Conservation (phyloP, 2,113 vertebrate genomes). For the Sander lucioperca region DNA sequence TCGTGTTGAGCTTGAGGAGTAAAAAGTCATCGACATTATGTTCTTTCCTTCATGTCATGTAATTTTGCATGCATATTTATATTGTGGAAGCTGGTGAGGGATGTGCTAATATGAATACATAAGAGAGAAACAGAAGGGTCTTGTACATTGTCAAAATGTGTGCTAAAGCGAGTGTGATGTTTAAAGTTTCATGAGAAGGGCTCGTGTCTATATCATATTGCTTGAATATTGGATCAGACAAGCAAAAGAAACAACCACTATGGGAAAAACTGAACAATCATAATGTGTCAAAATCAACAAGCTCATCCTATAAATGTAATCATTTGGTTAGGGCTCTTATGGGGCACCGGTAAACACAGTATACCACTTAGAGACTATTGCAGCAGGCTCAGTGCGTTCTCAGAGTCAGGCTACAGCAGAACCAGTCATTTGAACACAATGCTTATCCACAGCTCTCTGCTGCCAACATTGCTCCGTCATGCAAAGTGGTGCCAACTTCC, state of each 20-base stretch:
- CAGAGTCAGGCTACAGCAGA: slow-evolving; percentile 41
- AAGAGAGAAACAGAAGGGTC: slow-evolving; percentile 30
- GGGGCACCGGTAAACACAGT: slow-evolving; percentile 62
- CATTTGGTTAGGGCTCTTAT: slow-evolving; percentile 46
- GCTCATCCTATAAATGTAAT: slow-evolving; percentile 56
- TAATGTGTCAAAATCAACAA: slow-evolving; percentile 63
- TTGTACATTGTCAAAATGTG: slow-evolving; percentile 51
- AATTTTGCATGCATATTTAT: slow-evolving; percentile 40
- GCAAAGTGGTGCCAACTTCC: slow-evolving; percentile 46
- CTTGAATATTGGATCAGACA: slow-evolving; percentile 62
- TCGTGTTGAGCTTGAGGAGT: slow-evolving; percentile 22
- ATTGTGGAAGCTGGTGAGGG: slow-evolving; percentile 15
- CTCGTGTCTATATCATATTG: slow-evolving; percentile 31
- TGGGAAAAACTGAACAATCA: slow-evolving; percentile 47
- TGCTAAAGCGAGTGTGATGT: slow-evolving; percentile 30
- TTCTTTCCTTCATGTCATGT: slow-evolving; percentile 35
- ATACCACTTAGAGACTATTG: slow-evolving; percentile 61
- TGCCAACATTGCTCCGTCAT: slow-evolving; percentile 50
- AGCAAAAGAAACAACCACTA: slow-evolving; percentile 54
- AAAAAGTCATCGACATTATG: slow-evolving; percentile 11
- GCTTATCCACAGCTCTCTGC: slow-evolving; percentile 40
- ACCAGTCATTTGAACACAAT: slow-evolving; percentile 62
- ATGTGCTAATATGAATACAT: slow-evolving; percentile 12
- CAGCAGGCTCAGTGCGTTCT: slow-evolving; percentile 47
- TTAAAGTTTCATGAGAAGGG: slow-evolving; percentile 61